phyloP scores from a whole-genome alignment of 1,140 invertebrate species.

The Caerostris darwini region DNA sequence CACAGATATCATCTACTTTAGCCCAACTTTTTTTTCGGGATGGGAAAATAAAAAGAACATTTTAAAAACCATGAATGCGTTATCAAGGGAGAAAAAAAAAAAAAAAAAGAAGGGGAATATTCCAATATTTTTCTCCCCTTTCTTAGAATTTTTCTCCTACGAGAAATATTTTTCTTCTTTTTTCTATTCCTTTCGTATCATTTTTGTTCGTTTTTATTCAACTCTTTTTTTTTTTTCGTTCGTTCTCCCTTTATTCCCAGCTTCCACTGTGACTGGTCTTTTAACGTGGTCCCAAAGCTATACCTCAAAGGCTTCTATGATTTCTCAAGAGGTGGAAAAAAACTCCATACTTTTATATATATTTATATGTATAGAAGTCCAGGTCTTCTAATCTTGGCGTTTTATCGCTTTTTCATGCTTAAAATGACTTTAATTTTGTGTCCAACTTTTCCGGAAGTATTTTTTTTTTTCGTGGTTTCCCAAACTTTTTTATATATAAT shows the following conservation, averaged over 20 bases:
- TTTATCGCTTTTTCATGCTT: constrained; percentile 18
- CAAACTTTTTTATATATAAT: too few relatives aligned
- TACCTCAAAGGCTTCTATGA: constrained; percentile 34
- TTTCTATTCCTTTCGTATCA: neutral
- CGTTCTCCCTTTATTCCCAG: neutral
- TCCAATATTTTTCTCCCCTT: neutral
- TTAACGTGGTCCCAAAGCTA: constrained; percentile 38
- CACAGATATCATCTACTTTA: constrained; percentile 29
- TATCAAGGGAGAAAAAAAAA: neutral
- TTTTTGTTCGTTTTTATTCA: constrained; percentile 20
- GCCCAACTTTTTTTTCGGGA: neutral
- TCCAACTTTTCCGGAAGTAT: neutral
- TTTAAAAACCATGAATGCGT: constrained; percentile 52
- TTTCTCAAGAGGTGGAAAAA: constrained; percentile 39
- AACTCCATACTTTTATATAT: neutral
- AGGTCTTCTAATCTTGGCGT: neutral
- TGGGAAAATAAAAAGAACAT: neutral
- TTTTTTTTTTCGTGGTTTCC: neutral
- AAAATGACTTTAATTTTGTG: constrained; percentile 14
- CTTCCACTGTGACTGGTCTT: constrained; percentile 18
- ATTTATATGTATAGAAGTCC: neutral
- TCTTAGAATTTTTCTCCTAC: neutral
- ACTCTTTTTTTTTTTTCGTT: neutral
- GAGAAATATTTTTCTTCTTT: constrained; percentile 29
- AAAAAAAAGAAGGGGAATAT: neutral